Base-by-base conservation (phyloP, 2,113 vertebrate species). In the Ariopsis seemanni region DNA sequence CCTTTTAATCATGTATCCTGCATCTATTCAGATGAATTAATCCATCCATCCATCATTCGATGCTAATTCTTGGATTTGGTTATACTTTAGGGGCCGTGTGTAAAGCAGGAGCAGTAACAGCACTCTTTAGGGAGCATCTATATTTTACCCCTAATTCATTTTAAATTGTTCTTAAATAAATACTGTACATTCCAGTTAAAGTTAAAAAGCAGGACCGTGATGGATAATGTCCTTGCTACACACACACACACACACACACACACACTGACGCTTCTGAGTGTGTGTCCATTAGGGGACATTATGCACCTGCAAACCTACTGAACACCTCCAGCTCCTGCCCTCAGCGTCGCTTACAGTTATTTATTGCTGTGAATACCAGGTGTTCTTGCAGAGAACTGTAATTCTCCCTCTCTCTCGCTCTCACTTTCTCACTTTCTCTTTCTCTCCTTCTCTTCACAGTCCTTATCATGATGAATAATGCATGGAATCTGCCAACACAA, bases 391-490 rank as follows among this genome's bases (percentile, higher is more conserved):
- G 5, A 30, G 53, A 55, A 53, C 57, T 50, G 65, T 77, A 85
- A 85, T 85, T 50, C 55, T 58, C 30, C 75, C 22, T 15, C 60
- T 57, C 58, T 67, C 63, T 84, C 27, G 52, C 82, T 18, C 48
- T 10, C 48, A 7, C 25, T 55, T 6, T n/a, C 10, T 12, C 42
- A 18, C 20, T 53, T n/a, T 57, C 78, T 30, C n/a, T 30, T 15
- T 80, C 25, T 4, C 69, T 17, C 67, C 10, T 18, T 48, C 52
- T 84, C 34, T 58, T n/a, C 71, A 27, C 84, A 77, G 74, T 55
- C 74, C 30, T 62, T 74, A 34, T 63, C 58, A 86, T 67, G 72
- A 85, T 85, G 85, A 86, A 86, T 86, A 86, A 86, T 86, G 74
- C 74, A 86, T 86, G 58, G 65, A 78, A 86, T 86, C 58, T 86